Conservation (phyloP, 2,797 vertebrate genomes). For the Myoxocephalus aenaeus region DNA sequence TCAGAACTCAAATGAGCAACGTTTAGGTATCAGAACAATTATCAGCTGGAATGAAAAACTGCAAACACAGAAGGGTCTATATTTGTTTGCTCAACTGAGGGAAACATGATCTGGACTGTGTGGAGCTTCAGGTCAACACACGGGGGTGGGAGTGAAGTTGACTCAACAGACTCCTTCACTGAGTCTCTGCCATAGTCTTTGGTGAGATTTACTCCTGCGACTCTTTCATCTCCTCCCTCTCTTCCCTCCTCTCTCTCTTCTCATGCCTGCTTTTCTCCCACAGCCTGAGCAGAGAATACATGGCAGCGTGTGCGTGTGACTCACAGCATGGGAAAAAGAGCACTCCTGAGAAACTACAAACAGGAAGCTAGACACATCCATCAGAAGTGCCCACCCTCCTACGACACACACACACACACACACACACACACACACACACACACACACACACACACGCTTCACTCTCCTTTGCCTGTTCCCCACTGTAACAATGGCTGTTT, state of each 20-base stretch:
- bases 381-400: constrained; percentile 57
- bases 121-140: constrained; percentile 37
- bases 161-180: constrained; percentile 45
- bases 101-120: constrained; percentile 38
- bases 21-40: constrained; percentile 43
- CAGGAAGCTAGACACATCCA: constrained; percentile 90
- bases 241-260: constrained; percentile 28
- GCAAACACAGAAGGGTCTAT: not conserved
- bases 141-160: constrained; percentile 10
- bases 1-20: constrained; percentile 26
- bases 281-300: constrained; percentile 26
- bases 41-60: constrained; percentile 57
- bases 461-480: constrained; percentile 43
- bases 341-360: constrained; percentile 90
- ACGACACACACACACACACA: constrained; percentile 17
- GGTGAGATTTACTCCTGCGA: constrained; percentile 41
- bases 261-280: constrained; percentile 2
- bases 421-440: constrained; percentile 54
- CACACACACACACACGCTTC: constrained; percentile 54
- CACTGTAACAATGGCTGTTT: constrained; percentile 81
- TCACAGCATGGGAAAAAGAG: constrained; percentile 74
- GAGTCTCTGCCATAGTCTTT: constrained; percentile 35
- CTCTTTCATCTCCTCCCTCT: constrained; percentile 44
- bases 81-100: constrained; percentile 37
- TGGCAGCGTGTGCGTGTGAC: constrained; percentile 26